phyloP scores from a whole-genome alignment of 2,113 vertebrate species.

The Varanus salvator region DNA sequence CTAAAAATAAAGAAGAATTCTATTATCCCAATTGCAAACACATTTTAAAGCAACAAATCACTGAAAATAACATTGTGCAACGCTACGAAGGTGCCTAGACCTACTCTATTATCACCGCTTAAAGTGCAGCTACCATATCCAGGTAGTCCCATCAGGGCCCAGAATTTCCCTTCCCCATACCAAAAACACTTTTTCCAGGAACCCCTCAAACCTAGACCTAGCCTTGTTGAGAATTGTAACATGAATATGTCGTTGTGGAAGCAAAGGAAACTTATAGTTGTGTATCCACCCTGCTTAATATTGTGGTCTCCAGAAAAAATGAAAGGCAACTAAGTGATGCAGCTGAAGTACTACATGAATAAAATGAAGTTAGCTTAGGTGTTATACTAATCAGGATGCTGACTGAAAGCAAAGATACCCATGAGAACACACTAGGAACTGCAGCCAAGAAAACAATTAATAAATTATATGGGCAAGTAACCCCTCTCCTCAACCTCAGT shows the following conservation, averaged over 20 bases:
- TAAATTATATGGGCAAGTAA: slow-evolving; percentile 36
- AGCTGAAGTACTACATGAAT: neutral
- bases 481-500: slow-evolving; percentile 19
- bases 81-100: neutral
- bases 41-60: neutral
- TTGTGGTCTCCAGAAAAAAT: neutral
- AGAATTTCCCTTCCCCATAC: too few species aligned
- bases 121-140: neutral
- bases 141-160: neutral
- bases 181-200: neutral
- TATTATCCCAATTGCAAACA: neutral
- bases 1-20: neutral
- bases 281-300: neutral
- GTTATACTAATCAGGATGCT: neutral
- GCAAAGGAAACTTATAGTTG: neutral
- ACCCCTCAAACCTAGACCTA: neutral
- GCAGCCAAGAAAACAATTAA: slow-evolving; percentile 19
- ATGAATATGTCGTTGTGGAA: neutral
- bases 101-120: neutral
- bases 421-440: neutral
- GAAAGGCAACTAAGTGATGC: neutral
- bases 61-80: too few species aligned
- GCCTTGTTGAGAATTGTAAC: neutral
- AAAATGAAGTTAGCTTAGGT: neutral
- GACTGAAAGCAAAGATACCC: neutral